phyloP scores from a whole-genome alignment of 2,113 vertebrate genomes.

The Erythrolamprus reginae region DNA sequence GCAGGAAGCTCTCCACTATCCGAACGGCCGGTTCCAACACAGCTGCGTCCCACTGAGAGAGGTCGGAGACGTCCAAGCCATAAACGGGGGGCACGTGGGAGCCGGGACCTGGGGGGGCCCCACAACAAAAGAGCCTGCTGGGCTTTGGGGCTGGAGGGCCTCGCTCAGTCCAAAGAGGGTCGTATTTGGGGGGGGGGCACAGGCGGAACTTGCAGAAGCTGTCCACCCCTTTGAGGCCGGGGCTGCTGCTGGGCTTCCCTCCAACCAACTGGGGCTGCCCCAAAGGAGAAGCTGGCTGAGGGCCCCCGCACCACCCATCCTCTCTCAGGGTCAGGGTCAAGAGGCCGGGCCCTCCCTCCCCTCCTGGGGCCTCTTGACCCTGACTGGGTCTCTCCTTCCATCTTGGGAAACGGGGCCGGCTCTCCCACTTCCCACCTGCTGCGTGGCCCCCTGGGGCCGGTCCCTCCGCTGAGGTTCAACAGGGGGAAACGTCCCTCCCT shows the following conservation, averaged over 20 bases:
- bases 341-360: background rate
- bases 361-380: background rate
- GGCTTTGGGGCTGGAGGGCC: background rate
- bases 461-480: no score
- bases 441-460: no score
- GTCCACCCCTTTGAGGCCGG: background rate
- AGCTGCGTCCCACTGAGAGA: slow-evolving; percentile 80
- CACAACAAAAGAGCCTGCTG: background rate
- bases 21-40: slow-evolving; percentile 85
- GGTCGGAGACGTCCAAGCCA: slow-evolving; percentile 85
- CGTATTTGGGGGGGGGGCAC: no score
- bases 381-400: background rate
- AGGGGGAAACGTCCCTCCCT: no score
- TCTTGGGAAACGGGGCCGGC: no score
- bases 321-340: no score
- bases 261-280: background rate
- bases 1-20: slow-evolving; percentile 83
- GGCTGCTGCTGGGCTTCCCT: background rate
- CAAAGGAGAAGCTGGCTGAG: background rate
- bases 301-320: no score
- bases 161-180: no score
- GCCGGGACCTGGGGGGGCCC: slow-evolving; percentile 78
- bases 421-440: no score
- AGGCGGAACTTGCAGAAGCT: no score
- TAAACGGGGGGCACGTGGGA: slow-evolving; percentile 80